phyloP scores from a whole-genome alignment of 2,888 invertebrate genomes.

The Cantharis lateralis region DNA sequence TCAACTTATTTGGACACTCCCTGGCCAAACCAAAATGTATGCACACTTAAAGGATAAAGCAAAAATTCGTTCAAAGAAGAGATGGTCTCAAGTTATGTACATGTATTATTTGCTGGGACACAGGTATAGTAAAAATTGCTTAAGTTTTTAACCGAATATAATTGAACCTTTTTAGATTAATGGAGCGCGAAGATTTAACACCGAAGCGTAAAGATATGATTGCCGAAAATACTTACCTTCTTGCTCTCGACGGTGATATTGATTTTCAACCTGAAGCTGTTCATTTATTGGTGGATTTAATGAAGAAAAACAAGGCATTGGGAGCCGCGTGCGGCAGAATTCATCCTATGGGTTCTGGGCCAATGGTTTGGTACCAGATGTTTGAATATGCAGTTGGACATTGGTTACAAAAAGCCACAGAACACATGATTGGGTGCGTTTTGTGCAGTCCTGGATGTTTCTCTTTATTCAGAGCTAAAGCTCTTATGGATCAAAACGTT shows the following conservation, averaged over 20 bases:
- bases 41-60: conserved; percentile 89
- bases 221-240: conserved; percentile 74
- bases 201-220: conserved; percentile 54
- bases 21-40: conserved; percentile 82
- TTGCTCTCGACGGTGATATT: conserved; percentile 88
- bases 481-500: conserved; percentile 88
- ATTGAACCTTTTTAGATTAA: conserved; percentile 38
- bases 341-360: conserved; percentile 78
- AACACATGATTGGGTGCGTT: conserved; percentile 88
- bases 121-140: conserved; percentile 63
- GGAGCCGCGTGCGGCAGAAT: conserved; percentile 91
- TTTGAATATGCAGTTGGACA: conserved; percentile 93
- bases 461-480: conserved; percentile 85
- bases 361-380: conserved; percentile 60
- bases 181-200: conserved; percentile 44
- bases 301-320: conserved; percentile 79
- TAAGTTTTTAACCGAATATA: neutral
- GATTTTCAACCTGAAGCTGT: conserved; percentile 85
- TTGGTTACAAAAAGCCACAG: conserved; percentile 92
- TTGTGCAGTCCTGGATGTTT: conserved; percentile 93
- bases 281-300: conserved; percentile 77
- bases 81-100: conserved; percentile 96
- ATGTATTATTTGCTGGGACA: conserved; percentile 90
- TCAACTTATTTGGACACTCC: conserved; percentile 79
- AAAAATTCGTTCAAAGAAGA: conserved; percentile 85